phyloP scores from a whole-genome alignment of 2,113 vertebrate genomes.

The Salvelinus alpinus region DNA sequence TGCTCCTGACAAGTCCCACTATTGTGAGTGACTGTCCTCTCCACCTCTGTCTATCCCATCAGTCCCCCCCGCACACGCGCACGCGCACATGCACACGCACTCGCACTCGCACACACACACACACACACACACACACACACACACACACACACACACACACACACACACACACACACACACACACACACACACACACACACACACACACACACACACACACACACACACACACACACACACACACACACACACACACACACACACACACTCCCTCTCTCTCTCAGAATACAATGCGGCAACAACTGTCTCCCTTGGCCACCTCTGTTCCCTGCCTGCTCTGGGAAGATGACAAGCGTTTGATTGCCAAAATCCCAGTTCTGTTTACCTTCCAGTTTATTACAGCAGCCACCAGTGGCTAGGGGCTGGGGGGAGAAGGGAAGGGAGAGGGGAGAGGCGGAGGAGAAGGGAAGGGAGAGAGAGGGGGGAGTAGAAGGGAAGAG shows the following conservation, averaged over 20 bases:
- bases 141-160: conserved; percentile 10
- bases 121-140: conserved; percentile 25
- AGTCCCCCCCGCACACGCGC: conserved; percentile 37
- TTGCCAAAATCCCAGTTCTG: conserved; percentile 8
- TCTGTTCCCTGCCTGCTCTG: neutral
- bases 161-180: conserved; percentile 28
- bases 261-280: conserved; percentile 29
- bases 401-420: too few relatives aligned
- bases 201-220: conserved; percentile 19
- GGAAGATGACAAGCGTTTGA: conserved; percentile 1
- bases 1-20: conserved; percentile 68
- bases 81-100: conserved; percentile 7
- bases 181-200: conserved; percentile 8
- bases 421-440: too few relatives aligned
- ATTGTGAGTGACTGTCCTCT: conserved; percentile 61
- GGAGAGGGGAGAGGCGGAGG: too few relatives aligned
- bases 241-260: conserved; percentile 19
- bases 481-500: too few relatives aligned
- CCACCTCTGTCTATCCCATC: conserved; percentile 44
- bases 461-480: too few relatives aligned
- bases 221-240: conserved; percentile 19
- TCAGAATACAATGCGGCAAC: conserved; percentile 1
- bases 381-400: neutral
- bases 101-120: conserved; percentile 16
- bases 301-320: conserved; percentile 21